Evolutionary conservation across 2,113 vertebrate genomes (phyloP).

Genomic region (Carassius carassius): DNA sequence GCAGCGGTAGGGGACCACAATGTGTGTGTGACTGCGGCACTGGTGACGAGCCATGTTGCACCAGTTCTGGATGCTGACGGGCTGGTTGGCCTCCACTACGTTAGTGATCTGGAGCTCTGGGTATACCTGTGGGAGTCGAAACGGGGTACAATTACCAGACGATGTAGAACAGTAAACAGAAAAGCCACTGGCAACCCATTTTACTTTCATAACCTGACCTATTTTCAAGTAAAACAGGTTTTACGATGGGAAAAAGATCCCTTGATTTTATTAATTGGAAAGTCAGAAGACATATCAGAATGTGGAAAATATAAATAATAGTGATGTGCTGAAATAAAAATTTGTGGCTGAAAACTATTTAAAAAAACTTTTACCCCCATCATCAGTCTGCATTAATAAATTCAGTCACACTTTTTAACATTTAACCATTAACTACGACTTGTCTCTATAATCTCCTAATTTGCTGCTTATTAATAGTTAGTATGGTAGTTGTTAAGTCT

Average conservation of each 20-base stretch:
- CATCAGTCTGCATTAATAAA: neutral
- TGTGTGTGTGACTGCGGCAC: conserved; percentile 86
- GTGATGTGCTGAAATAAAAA: neutral
- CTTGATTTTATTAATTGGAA: neutral
- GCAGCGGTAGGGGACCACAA: conserved; percentile 97
- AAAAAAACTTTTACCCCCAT: neutral
- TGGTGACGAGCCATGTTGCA: conserved; percentile 90
- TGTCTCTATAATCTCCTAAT: too few relatives aligned
- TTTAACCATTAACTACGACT: too few relatives aligned
- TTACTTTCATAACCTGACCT: conserved; percentile 15
- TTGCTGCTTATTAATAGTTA: too few relatives aligned
- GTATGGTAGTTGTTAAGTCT: too few relatives aligned
- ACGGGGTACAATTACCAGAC: neutral
- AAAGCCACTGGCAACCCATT: neutral
- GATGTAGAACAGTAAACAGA: neutral
- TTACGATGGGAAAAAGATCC: neutral
- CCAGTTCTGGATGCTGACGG: conserved; percentile 94
- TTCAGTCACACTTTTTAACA: too few relatives aligned
- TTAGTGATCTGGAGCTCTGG: conserved; percentile 97
- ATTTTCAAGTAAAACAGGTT: neutral
- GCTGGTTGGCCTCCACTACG: conserved; percentile 96
- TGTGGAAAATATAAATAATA: neutral
- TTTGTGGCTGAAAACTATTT: neutral
- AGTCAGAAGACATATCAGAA: neutral
- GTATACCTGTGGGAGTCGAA: conserved; percentile 80